Evolutionary conservation across 1,140 invertebrate genomes (phyloP), one percentile per base, ranked within the genome.

Genomic region (Halotydeus destructor): DNA sequence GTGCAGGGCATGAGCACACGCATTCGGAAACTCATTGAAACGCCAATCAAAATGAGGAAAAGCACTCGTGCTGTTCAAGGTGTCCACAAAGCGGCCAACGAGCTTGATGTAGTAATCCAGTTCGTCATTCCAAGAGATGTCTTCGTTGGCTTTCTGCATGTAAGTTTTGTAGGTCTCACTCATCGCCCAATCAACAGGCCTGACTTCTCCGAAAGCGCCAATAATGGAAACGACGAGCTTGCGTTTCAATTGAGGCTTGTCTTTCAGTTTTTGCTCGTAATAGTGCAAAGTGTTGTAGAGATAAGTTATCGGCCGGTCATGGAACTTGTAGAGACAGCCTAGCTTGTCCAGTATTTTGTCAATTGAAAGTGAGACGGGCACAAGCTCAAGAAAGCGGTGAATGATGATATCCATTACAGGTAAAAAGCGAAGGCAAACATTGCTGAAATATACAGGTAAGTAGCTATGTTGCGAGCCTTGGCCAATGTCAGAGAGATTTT

Each of bases 11-110:
- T 94, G 86, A 0, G 83, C 81, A 1, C 82, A 81, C 5, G 82
- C 76, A 64, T 94, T 94, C 0, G 86, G 82, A 54, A 94, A 94
- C 61, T 96, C 89, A 57, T 89, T 93, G 55, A 94, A 96, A 27
- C 88, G 67, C 86, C 88, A 96, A 54, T 96, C 88, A 1, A 78
- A 80, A 5, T 73, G 70, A 14, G 79, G 78, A 49, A 86, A 86
- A 23, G 78, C 69, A 6, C 11, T 21, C 37, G 43, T 47, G 1
- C 80, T 78, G 24, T 67, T 72, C 62, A 82, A 76, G 11, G 77
- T 84, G 52, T 86, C 78, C 11, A 84, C 78, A 43, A 89, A 69
- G 49, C 82, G 63, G 46, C 72, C 69, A 22, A 91, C 72, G 8
- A 91, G 61, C 46, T 70, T 70, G 37, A 84, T 68, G 54, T 89